These are phyloP conservation scores for Augochlorella aurata DNA, from an alignment of 2,888 invertebrate genomes.

Conservation along the genomic window DNA sequence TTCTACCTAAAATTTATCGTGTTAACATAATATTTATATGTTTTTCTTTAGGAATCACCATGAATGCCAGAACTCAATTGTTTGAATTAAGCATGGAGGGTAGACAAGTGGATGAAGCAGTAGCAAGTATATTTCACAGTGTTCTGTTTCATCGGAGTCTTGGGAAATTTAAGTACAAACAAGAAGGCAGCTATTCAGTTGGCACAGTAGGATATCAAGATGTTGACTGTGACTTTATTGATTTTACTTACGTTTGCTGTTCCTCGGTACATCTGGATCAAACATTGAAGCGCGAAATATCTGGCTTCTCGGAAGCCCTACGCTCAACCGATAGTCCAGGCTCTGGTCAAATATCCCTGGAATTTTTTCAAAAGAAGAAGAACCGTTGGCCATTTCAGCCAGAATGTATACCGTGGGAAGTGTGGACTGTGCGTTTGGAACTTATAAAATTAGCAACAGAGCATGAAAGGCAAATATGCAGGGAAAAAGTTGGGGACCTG, in stretches of 20 bases:
- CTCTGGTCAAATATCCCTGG: conserved; percentile 93
- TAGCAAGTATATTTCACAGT: conserved; percentile 95
- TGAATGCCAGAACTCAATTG: conserved; percentile 92
- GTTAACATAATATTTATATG: neutral
- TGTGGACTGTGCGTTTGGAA: conserved; percentile 97
- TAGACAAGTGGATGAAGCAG: conserved; percentile 95
- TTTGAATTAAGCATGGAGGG: conserved; percentile 94
- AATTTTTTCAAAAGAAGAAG: conserved; percentile 96
- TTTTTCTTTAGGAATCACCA: conserved; percentile 75
- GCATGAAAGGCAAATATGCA: conserved; percentile 92
- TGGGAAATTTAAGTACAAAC: conserved; percentile 96
- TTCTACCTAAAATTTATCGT: neutral
- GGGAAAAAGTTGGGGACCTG: conserved; percentile 93
- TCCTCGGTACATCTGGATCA: conserved; percentile 90
- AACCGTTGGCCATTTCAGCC: conserved; percentile 93
- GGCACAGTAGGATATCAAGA: conserved; percentile 98
- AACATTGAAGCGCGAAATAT: conserved; percentile 89
- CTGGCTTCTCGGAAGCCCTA: conserved; percentile 89
- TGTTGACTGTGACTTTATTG: conserved; percentile 98
- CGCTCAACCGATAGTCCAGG: conserved; percentile 87
- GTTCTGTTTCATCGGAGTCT: conserved; percentile 94
- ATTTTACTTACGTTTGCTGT: conserved; percentile 98
- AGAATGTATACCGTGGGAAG: conserved; percentile 98
- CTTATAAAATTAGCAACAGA: conserved; percentile 93
- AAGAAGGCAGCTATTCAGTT: conserved; percentile 96